These are phyloP conservation scores for Drosophila borborema DNA, from an alignment of 2,888 invertebrate species.

Conservation along the genomic window DNA sequence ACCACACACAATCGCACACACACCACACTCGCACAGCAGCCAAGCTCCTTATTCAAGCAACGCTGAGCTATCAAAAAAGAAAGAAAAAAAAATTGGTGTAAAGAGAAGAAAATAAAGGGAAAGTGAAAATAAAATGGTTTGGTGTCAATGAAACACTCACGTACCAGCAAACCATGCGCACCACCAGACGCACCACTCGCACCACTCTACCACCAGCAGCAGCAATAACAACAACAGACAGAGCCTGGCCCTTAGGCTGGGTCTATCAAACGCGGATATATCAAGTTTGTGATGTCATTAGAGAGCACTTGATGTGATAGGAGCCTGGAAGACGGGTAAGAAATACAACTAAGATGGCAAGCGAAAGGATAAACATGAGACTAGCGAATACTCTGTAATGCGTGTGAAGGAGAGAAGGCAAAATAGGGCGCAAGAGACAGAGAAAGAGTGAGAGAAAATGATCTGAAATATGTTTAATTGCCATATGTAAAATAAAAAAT, in stretches of 20 bases:
- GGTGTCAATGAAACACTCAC: slow-evolving; percentile 62
- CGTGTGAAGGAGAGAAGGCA: background rate
- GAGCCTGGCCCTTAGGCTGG: slow-evolving; percentile 31
- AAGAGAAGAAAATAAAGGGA: slow-evolving; percentile 11
- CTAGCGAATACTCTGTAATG: slow-evolving; percentile 14
- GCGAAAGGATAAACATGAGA: no score
- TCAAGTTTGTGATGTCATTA: slow-evolving; percentile 52
- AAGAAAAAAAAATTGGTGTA: background rate
- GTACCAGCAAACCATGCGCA: slow-evolving; percentile 26
- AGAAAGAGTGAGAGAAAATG: background rate
- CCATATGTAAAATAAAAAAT: no score
- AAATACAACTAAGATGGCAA: background rate
- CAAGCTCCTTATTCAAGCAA: slow-evolving; percentile 48
- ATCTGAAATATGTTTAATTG: no score
- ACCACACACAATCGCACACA: slow-evolving; percentile 27
- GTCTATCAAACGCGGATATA: slow-evolving; percentile 48
- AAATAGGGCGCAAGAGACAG: background rate
- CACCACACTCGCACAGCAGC: slow-evolving; percentile 17
- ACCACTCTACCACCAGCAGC: background rate
- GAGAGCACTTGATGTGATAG: slow-evolving; percentile 27
- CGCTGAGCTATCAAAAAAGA: slow-evolving; percentile 27
- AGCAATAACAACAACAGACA: background rate
- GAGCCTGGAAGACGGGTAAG: slow-evolving; percentile 12
- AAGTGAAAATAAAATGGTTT: slow-evolving; percentile 52
- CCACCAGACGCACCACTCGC: slow-evolving; percentile 7